Conservation (phyloP, 1,140 invertebrate species). For the Chelonus insularis region DNA sequence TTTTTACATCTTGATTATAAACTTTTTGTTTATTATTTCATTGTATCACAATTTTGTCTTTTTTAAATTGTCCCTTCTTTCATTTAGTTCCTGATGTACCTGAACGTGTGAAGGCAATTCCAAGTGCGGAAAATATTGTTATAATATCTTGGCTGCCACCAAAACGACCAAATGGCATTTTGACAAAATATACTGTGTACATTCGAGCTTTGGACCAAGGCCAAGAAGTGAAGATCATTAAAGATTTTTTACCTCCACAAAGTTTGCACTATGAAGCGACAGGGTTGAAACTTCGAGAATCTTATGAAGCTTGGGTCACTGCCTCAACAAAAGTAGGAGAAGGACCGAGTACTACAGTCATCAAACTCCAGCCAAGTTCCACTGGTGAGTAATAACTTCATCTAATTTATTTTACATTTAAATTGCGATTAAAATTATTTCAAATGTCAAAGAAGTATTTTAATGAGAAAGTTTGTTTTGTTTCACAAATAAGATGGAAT, state of each 20-base stretch:
- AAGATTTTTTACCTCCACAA: slow-evolving; percentile 53
- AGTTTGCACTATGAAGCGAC: slow-evolving; percentile 62
- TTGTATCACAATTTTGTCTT: too few species aligned
- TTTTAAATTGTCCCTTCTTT: too few species aligned
- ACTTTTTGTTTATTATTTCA: too few species aligned
- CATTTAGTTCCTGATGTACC: slow-evolving; percentile 74
- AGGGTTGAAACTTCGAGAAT: slow-evolving; percentile 61
- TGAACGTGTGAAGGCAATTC: slow-evolving; percentile 73
- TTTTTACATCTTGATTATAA: too few species aligned
- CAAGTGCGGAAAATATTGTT: slow-evolving; percentile 70
- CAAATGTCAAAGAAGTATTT: too few species aligned
- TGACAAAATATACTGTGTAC: slow-evolving; percentile 77
- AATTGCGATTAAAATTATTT: too few species aligned
- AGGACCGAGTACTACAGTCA: slow-evolving; percentile 62
- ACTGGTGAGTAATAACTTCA: slow-evolving; percentile 44
- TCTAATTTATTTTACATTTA: not conserved
- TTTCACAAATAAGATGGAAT: too few species aligned
- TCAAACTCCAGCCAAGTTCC: slow-evolving; percentile 59
- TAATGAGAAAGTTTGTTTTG: too few species aligned
- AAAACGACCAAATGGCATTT: slow-evolving; percentile 70
- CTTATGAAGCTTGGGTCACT: slow-evolving; percentile 70
- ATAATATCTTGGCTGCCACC: slow-evolving; percentile 80
- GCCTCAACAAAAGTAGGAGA: slow-evolving; percentile 65
- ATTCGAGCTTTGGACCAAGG: slow-evolving; percentile 64
- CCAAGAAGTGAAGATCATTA: slow-evolving; percentile 58